These are phyloP conservation scores for Phrixothrix hirtus DNA, from an alignment of 2,888 invertebrate species.

Conservation along the genomic window DNA sequence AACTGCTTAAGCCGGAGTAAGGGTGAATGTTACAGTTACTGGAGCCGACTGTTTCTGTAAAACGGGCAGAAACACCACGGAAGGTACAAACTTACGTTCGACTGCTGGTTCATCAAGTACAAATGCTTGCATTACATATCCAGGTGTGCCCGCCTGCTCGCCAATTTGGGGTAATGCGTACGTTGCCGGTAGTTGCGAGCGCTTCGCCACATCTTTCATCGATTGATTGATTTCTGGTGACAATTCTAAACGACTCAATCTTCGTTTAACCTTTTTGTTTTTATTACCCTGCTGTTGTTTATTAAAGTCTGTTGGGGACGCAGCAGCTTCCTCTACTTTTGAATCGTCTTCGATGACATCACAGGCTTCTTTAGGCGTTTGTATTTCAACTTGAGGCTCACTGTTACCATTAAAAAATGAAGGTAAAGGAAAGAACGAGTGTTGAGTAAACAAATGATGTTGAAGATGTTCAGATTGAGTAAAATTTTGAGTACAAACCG, in stretches of 20 bases:
- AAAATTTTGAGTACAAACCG: conserved; percentile 63
- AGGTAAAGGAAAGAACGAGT: conserved; percentile 56
- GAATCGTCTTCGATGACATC: conserved; percentile 45
- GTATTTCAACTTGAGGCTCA: conserved; percentile 46
- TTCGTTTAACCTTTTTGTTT: conserved; percentile 46
- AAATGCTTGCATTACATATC: conserved; percentile 91
- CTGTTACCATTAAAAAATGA: conserved; percentile 54
- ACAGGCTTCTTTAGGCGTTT: conserved; percentile 41
- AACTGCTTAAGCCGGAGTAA: conserved; percentile 82
- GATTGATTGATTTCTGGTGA: conserved; percentile 58
- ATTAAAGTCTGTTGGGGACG: conserved; percentile 20
- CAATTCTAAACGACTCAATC: conserved; percentile 41
- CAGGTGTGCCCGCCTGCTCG: conserved; percentile 35
- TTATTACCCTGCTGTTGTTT: conserved; percentile 48
- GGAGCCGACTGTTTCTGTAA: conserved; percentile 83
- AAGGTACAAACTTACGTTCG: conserved; percentile 76
- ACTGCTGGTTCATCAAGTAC: conserved; percentile 68
- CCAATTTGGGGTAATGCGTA: conserved; percentile 65
- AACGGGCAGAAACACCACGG: conserved; percentile 93
- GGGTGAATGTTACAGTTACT: conserved; percentile 88
- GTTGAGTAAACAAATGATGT: conserved; percentile 67
- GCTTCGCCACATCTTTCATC: conserved; percentile 60
- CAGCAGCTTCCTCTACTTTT: conserved; percentile 47
- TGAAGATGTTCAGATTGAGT: conserved; percentile 63
- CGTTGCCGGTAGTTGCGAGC: conserved; percentile 63